Evolutionary conservation across 2,888 invertebrate species (phyloP).

Genomic region (Andrena chrysosceles): DNA sequence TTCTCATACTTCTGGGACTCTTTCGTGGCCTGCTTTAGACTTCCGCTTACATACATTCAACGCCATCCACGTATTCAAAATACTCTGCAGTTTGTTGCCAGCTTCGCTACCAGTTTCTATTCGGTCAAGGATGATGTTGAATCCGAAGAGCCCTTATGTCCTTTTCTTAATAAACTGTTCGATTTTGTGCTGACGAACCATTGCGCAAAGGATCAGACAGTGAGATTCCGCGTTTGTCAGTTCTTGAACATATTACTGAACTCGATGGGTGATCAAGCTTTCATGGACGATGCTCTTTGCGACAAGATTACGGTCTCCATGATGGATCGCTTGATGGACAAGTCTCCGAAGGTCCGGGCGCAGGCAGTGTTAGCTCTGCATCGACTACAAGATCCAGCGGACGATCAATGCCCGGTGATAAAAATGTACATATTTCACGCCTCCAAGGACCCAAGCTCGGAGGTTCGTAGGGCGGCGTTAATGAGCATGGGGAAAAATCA

Average conservation of each 20-base stretch:
- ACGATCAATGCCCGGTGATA: constrained; percentile 91
- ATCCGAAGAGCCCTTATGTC: constrained; percentile 84
- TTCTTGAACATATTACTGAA: constrained; percentile 91
- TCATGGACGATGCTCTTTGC: constrained; percentile 91
- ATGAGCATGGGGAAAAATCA: constrained; percentile 91
- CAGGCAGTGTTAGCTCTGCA: constrained; percentile 93
- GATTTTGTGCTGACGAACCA: constrained; percentile 87
- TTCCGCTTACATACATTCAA: constrained; percentile 89
- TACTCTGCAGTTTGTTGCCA: constrained; percentile 90
- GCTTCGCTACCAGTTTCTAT: constrained; percentile 88
- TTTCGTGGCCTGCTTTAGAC: constrained; percentile 88
- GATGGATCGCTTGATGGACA: constrained; percentile 89
- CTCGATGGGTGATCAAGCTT: constrained; percentile 91
- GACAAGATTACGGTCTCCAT: constrained; percentile 90
- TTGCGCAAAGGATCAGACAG: constrained; percentile 85
- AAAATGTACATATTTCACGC: constrained; percentile 90
- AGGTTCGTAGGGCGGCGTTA: constrained; percentile 90
- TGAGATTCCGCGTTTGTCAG: constrained; percentile 92
- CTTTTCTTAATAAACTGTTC: constrained; percentile 87
- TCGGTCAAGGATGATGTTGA: constrained; percentile 82
- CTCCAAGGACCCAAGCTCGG: constrained; percentile 91
- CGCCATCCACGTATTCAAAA: constrained; percentile 89
- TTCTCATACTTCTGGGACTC: constrained; percentile 88
- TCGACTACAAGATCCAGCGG: constrained; percentile 92
- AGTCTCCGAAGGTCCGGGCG: constrained; percentile 90